phyloP scores from a whole-genome alignment of 2,888 invertebrate species.

The Leptopilina myrica region DNA sequence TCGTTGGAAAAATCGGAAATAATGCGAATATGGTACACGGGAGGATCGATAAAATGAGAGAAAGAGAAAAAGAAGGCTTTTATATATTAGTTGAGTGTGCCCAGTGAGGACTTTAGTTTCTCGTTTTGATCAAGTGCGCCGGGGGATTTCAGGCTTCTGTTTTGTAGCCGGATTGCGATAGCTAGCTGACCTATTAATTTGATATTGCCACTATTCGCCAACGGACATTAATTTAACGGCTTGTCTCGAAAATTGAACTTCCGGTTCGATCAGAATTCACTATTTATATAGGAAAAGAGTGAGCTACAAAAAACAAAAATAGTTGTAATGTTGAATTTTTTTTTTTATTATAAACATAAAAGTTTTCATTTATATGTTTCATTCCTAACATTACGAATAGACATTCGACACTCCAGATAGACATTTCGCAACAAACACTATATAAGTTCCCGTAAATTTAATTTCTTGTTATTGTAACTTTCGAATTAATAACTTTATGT shows the following conservation, averaged over 20 bases:
- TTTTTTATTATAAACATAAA: too few species aligned
- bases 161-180: conserved; percentile 44
- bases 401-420: too few species aligned
- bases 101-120: conserved; percentile 59
- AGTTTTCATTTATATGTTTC: too few species aligned
- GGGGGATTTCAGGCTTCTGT: conserved; percentile 45
- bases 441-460: too few species aligned
- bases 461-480: too few species aligned
- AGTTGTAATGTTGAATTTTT: too few species aligned
- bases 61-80: not conserved
- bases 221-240: conserved; percentile 13
- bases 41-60: not conserved
- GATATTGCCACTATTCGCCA: conserved; percentile 1
- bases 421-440: too few species aligned
- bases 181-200: conserved; percentile 11
- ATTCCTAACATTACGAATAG: too few species aligned
- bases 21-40: not conserved
- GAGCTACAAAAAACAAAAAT: not conserved
- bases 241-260: conserved; percentile 15
- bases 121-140: conserved; percentile 55
- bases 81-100: conserved; percentile 37
- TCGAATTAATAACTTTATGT: too few species aligned
- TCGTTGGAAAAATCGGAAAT: conserved; percentile 7
- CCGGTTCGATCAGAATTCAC: not conserved
- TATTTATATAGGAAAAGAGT: not conserved